A percentile compares a stretch with the other conserved stretches of the same genome.
phyloP scores from a whole-genome alignment of 2,797 vertebrate genomes.

The Anas acuta region DNA sequence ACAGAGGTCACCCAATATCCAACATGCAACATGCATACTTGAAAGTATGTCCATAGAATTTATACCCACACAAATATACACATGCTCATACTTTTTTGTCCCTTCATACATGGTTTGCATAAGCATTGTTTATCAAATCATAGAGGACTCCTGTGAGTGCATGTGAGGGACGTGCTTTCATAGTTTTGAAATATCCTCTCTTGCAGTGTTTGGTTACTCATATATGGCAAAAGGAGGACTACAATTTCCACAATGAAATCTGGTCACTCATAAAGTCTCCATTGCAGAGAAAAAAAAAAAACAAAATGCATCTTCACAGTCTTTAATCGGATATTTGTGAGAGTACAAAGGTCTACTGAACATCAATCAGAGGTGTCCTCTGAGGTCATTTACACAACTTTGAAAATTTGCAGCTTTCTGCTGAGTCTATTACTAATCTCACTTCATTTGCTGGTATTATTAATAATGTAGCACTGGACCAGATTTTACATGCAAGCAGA shows the following conservation, averaged over 20 bases:
- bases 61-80: not conserved
- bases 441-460: not conserved
- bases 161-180: rapidly evolving
- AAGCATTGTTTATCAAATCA: not conserved
- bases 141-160: rapidly evolving
- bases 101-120: not conserved
- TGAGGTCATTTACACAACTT: not conserved
- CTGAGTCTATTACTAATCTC: not conserved
- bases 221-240: not conserved
- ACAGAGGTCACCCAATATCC: rapidly evolving
- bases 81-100: rapidly evolving
- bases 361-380: not conserved
- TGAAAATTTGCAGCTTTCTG: not conserved
- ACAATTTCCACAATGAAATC: not conserved
- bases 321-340: not conserved
- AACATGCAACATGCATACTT: rapidly evolving
- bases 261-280: rapidly evolving
- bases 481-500: not conserved
- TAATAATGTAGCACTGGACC: not conserved
- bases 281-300: not conserved
- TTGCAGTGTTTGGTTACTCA: not conserved
- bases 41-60: not conserved
- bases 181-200: not conserved
- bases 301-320: not conserved
- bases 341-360: not conserved